Percentiles rank a stretch among this genome's conserved stretches.
These are phyloP conservation scores for Andricus quercusramuli DNA, from an alignment of 2,888 invertebrate species.

Conservation along the genomic window DNA sequence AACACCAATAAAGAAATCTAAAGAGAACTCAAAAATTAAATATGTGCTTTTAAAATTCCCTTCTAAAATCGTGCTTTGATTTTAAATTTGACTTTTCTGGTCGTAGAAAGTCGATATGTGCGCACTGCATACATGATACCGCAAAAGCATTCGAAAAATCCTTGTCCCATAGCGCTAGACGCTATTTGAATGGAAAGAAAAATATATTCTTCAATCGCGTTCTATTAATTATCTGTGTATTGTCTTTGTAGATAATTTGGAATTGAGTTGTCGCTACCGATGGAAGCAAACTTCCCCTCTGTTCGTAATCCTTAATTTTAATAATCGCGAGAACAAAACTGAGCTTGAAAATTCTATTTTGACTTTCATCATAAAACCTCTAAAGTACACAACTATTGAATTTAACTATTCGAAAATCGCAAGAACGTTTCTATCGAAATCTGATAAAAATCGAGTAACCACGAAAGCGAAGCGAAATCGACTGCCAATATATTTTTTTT, in stretches of 20 bases:
- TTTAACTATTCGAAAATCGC: constrained; percentile 47
- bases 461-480: constrained; percentile 15
- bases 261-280: constrained; percentile 17
- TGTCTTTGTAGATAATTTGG: constrained; percentile 21
- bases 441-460: neutral
- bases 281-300: constrained; percentile 11
- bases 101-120: constrained; percentile 22
- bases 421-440: constrained; percentile 9
- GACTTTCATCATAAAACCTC: constrained; percentile 11
- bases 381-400: constrained; percentile 41
- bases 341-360: neutral
- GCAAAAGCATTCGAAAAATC: neutral
- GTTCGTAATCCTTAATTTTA: neutral
- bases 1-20: neutral
- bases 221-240: constrained; percentile 16
- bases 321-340: constrained; percentile 34
- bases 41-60: neutral
- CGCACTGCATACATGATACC: constrained; percentile 6
- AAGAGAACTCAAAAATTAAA: neutral
- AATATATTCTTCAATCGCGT: constrained; percentile 16
- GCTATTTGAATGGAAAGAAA: constrained; percentile 17
- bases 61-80: constrained; percentile 2
- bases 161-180: neutral
- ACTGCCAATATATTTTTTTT: neutral
- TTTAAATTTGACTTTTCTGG: constrained; percentile 16